Percentiles rank a stretch among this genome's conserved stretches.
Evolutionary conservation across 2,113 vertebrate species (phyloP).

Genomic region (Canis aureus): DNA sequence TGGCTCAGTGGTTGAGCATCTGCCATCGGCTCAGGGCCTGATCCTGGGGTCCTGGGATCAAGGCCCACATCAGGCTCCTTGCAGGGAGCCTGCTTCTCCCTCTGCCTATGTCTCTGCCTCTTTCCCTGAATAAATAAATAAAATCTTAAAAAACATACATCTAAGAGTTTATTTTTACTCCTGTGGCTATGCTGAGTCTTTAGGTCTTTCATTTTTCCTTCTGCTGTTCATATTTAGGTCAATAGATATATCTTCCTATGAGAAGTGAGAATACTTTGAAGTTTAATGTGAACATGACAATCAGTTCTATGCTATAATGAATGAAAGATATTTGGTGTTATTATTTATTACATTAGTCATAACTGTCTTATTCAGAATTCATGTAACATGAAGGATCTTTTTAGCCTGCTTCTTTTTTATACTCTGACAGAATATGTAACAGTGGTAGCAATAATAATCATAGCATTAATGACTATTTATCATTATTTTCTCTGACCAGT

Average conservation of each 20-base stretch:
- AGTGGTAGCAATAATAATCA: background rate
- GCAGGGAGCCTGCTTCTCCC: too few relatives aligned
- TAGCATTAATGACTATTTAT: background rate
- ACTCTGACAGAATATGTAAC: background rate
- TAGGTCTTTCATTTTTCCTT: background rate
- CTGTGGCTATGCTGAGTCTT: background rate
- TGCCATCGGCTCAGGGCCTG: too few relatives aligned
- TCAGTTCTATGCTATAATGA: background rate
- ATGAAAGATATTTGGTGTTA: background rate
- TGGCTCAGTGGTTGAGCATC: too few relatives aligned
- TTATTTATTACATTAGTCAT: background rate
- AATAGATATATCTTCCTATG: background rate
- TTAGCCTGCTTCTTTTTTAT: background rate
- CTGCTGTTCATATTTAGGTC: background rate
- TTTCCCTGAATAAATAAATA: too few relatives aligned
- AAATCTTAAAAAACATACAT: too few relatives aligned
- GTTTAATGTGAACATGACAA: background rate
- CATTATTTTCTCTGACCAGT: background rate
- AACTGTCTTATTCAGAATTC: background rate
- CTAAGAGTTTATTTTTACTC: background rate
- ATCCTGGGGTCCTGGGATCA: too few relatives aligned
- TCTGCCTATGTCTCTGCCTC: too few relatives aligned
- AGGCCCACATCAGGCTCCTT: too few relatives aligned
- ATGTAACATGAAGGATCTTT: background rate
- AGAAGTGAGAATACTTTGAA: background rate